Evolutionary conservation across 2,113 vertebrate species (phyloP).

Genomic region (Percopsis transmontana): DNA sequence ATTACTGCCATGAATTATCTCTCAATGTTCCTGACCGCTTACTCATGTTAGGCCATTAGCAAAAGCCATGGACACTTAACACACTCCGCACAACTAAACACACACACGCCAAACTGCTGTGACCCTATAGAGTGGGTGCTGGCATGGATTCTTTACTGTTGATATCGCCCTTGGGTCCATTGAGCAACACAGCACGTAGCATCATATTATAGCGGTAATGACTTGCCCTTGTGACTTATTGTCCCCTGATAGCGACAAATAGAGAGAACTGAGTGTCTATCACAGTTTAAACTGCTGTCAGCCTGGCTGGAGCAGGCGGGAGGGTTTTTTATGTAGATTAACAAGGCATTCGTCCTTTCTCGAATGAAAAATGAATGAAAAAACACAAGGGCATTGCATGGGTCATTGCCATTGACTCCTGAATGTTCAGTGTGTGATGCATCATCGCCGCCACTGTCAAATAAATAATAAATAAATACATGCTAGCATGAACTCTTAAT

Average conservation of each 20-base stretch:
- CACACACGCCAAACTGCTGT: constrained; percentile 4
- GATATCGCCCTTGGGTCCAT: not conserved
- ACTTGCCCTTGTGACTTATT: constrained; percentile 12
- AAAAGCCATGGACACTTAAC: constrained; percentile 38
- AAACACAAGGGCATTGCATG: not conserved
- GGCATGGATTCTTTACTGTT: not conserved
- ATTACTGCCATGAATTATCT: constrained; percentile 35
- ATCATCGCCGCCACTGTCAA: no score
- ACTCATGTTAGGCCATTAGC: constrained; percentile 44
- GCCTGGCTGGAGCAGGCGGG: constrained; percentile 8
- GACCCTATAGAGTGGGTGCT: constrained; percentile 20
- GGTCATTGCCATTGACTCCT: no score
- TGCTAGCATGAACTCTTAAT: not conserved
- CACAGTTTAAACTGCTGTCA: constrained; percentile 21
- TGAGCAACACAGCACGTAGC: constrained; percentile 10
- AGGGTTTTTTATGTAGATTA: constrained; percentile 3
- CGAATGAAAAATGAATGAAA: constrained; percentile 20
- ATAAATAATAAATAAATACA: no score
- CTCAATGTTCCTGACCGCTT: constrained; percentile 4
- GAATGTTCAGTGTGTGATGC: no score
- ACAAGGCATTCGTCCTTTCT: not conserved
- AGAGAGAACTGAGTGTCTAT: constrained; percentile 18
- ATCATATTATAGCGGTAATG: constrained; percentile 22
- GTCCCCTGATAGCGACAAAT: constrained; percentile 1
- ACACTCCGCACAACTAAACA: constrained; percentile 17